phyloP scores from a whole-genome alignment of 2,888 invertebrate genomes.

The Lobophora halterata region DNA sequence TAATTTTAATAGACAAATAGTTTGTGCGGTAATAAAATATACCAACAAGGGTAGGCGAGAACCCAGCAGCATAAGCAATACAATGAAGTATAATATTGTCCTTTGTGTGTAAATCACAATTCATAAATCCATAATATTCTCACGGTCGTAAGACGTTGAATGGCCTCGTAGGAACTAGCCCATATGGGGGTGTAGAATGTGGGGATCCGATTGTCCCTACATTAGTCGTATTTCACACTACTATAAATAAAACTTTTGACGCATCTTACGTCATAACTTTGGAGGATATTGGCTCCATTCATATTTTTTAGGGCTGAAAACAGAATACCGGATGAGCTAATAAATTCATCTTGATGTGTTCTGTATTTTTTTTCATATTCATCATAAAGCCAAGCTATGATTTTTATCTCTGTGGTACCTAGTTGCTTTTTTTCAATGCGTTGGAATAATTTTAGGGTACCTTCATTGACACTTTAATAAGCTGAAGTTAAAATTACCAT shows the following conservation, averaged over 20 bases:
- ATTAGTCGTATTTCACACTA: constrained; percentile 56
- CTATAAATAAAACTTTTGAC: constrained; percentile 40
- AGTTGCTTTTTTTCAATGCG: too few species aligned
- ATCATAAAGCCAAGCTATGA: too few species aligned
- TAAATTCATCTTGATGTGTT: too few species aligned
- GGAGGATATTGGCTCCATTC: constrained; percentile 11
- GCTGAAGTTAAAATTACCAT: background rate
- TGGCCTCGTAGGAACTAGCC: constrained; percentile 42
- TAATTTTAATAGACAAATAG: too few species aligned
- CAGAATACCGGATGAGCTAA: too few species aligned
- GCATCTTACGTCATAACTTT: constrained; percentile 29
- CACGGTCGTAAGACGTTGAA: constrained; percentile 46
- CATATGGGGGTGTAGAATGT: constrained; percentile 61
- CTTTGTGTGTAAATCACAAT: constrained; percentile 30
- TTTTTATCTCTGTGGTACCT: too few species aligned
- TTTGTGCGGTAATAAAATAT: constrained; percentile 15
- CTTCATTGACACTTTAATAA: background rate
- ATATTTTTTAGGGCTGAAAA: too few species aligned
- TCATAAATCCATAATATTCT: constrained; percentile 49
- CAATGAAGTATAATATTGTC: constrained; percentile 21
- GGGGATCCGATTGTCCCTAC: constrained; percentile 59
- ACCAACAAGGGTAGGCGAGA: constrained; percentile 8
- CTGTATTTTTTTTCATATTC: too few species aligned
- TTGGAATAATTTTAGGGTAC: too few species aligned
- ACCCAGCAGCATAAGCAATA: constrained; percentile 15